Evolutionary conservation across 1,140 invertebrate species (phyloP), one percentile per base, ranked within the genome.

Genomic region (Drosophila biarmipes): DNA sequence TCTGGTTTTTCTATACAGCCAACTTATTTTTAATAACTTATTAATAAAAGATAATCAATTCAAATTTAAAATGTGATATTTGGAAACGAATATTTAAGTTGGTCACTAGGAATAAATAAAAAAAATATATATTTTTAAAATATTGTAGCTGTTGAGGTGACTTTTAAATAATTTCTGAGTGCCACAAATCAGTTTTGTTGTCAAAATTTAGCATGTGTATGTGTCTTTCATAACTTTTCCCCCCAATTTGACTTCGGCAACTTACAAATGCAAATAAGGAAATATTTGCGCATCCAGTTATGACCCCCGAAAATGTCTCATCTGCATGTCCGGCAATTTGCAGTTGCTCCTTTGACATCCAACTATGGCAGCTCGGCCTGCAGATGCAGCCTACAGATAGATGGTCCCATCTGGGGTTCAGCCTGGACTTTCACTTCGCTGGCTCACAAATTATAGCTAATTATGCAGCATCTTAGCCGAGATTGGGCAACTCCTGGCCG

Each of bases 361-460:
- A 52, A 19, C 58, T 14, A 48, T 8, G 43, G 55, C 17, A 57
- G 46, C 17, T 42, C 29, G 8, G 27, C 46, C 11, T 24, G 24
- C 6, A 14, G 46, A 35, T 67, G 27, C 8, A 38, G 38, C 35
- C 46, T 19, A 2, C 17, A 15, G 31, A 54, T 53, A 48, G 67
- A 69, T 69, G 64, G 69, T 69, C 64, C 49, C 51, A 69, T 64
- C 63, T 67, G 48, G 63, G 31, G 51, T 56, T 69, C 64, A 69
- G 63, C 49, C 51, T 56, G 64, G 76, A 84, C 81, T 86, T 86
- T 86, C 82, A 86, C 67, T 69, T 69, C 54, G 62, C 61, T 79
- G 74, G 61, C 69, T 35, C 85, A 82, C 78, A 87, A 87, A 87
- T 87, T 87, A 89, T 79, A 87, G 59, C 84, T 87, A 87, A 87